Base-by-base conservation (phyloP, 2,888 invertebrate species). In the Zelleria hepariella region DNA sequence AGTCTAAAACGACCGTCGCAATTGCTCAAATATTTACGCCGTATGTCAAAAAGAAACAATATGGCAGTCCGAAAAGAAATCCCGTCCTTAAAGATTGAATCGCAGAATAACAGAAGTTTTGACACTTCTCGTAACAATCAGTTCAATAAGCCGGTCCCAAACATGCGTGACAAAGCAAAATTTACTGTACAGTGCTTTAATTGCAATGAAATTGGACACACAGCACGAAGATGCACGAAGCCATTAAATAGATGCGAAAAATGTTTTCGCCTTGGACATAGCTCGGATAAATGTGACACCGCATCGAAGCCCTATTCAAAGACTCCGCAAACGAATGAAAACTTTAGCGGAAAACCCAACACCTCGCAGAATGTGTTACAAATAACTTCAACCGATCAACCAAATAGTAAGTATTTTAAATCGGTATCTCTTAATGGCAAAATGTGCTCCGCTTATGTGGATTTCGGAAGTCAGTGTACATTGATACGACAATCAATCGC, bases 391-490 rank as follows among this genome's bases (percentile, higher is more conserved):
- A n/a, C 5, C 3, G 26, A 42, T 18, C 15, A 54, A 27, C 6
- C 6, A 15, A 54, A 54, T 24, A 21, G 52, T 48, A 59, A 59
- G 48, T 57, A 57, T 48, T 57, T 57, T 25, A 58, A 58, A 20
- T 21, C 42, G n/a, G n/a, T n/a, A n/a, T n/a, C 7, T 26, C n/a
- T 58, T 4, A 51, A 58, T 25, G 18, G 18, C 5, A 15, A 3
- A 5, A 15, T 5, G 25, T 10, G 20, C 6, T 20, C 8, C n/a
- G 49, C 51, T 18, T 57, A 59, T 56, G 42, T 59, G 7, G 59
- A 59, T 18, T 59, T 59, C 42, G 59, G 59, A 32, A 59, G 59
- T 57, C 59, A 59, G 18, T 60, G 57, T 26, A 51, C 48, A 2
- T n/a, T 53, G 18, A 18, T 53, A 20, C n/a, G 20, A 15, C 8